Evolutionary conservation across 2,113 vertebrate genomes (phyloP).

Genomic region (Illadopsis cleaveri): DNA sequence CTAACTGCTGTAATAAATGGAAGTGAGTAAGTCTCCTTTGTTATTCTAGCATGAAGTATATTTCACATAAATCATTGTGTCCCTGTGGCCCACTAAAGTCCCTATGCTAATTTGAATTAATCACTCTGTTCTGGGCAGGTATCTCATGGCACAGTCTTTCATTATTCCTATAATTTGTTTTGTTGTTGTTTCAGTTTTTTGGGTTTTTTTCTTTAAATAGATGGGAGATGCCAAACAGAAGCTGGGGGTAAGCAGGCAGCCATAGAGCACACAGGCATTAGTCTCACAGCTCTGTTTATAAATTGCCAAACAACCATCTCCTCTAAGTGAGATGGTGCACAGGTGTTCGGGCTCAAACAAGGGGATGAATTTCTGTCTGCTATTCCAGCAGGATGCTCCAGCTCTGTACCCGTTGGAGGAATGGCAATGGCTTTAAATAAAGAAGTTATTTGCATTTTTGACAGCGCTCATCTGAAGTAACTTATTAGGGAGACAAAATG

Average conservation of each 20-base stretch:
- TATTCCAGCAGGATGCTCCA: background rate
- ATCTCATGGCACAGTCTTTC: slow-evolving; percentile 5
- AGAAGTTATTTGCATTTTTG: slow-evolving; percentile 2
- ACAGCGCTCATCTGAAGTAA: background rate
- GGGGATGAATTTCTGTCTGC: background rate
- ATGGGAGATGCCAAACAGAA: background rate
- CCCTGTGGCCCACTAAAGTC: background rate
- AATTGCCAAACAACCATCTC: background rate
- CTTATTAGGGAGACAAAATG: background rate
- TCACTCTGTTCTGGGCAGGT: background rate
- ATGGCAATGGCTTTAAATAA: background rate
- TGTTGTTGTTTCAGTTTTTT: background rate
- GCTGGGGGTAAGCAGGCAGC: background rate
- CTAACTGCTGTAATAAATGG: slow-evolving; percentile 34
- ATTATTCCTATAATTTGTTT: slow-evolving; percentile 6
- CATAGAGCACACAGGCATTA: background rate
- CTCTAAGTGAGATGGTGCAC: background rate
- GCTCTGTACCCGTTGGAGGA: background rate
- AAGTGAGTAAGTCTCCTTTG: background rate
- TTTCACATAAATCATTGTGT: slow-evolving; percentile 34
- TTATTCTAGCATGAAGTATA: slow-evolving; percentile 49
- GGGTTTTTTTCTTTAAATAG: background rate
- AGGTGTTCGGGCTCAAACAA: background rate
- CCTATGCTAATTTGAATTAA: slow-evolving; percentile 54
- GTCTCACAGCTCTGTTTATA: background rate